A percentile compares a stretch with the other conserved stretches of the same genome.
Evolutionary conservation across 2,888 invertebrate genomes (phyloP).

Genomic region (Iphiclides podalirius): DNA sequence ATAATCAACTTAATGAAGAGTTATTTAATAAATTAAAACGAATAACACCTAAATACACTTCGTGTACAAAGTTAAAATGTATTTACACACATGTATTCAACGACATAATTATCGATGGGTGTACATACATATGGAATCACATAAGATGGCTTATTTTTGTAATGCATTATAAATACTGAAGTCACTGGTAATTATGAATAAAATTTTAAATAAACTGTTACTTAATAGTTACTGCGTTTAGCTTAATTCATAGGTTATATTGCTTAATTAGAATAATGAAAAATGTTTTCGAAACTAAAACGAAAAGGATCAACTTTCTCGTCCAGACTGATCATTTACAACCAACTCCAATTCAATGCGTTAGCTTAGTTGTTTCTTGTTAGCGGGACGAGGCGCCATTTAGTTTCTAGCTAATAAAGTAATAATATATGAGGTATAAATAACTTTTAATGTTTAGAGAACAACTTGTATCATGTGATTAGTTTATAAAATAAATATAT

Average conservation of each 20-base stretch:
- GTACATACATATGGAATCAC: too few relatives aligned
- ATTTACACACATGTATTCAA: neutral
- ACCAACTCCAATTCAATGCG: constrained; percentile 19
- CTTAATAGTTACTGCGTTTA: too few relatives aligned
- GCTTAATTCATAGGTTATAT: too few relatives aligned
- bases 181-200: too few relatives aligned
- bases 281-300: constrained; percentile 9
- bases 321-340: constrained; percentile 23
- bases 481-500: neutral
- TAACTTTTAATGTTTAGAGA: neutral
- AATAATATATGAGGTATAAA: too few relatives aligned
- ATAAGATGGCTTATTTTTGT: too few relatives aligned
- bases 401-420: too few relatives aligned
- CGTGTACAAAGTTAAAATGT: neutral
- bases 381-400: too few relatives aligned
- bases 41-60: constrained; percentile 25
- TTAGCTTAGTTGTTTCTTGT: constrained; percentile 25
- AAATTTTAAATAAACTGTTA: too few relatives aligned
- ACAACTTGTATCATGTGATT: neutral
- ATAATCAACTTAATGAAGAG: constrained; percentile 28
- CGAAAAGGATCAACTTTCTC: constrained; percentile 20
- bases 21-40: constrained; percentile 31
- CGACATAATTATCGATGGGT: too few relatives aligned
- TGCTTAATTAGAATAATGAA: constrained; percentile 4
- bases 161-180: too few relatives aligned